A percentile compares a stretch with the other conserved stretches of the same genome.
Conservation (phyloP, 2,113 vertebrate genomes). For the Antennarius striatus region DNA sequence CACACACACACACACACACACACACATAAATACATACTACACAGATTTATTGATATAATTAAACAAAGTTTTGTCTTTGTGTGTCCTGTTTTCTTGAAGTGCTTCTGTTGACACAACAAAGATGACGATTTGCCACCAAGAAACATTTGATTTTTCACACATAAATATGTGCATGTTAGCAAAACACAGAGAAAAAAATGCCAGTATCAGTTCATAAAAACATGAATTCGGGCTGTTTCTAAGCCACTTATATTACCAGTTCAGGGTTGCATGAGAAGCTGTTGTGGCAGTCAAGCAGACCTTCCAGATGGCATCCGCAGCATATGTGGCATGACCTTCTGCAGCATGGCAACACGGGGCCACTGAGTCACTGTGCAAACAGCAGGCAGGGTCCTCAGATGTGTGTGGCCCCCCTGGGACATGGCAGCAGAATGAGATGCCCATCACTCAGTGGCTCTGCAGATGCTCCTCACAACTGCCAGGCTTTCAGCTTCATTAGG, state of each 20-base stretch:
- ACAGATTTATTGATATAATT: too few relatives aligned
- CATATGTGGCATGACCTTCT: conserved; percentile 81
- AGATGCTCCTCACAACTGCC: conserved; percentile 85
- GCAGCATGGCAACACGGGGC: conserved; percentile 77
- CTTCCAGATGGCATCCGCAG: conserved; percentile 71
- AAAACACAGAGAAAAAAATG: background rate
- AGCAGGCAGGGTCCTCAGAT: conserved; percentile 81
- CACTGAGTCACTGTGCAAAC: conserved; percentile 65
- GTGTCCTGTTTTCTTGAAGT: too few relatives aligned
- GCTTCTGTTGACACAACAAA: too few relatives aligned
- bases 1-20: too few relatives aligned
- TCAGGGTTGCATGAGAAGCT: conserved; percentile 29
- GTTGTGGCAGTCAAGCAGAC: conserved; percentile 47
- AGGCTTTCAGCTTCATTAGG: conserved; percentile 89
- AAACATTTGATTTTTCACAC: background rate
- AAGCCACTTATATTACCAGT: conserved; percentile 40
- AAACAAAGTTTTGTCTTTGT: too few relatives aligned
- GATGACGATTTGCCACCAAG: too few relatives aligned
- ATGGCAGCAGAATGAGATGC: conserved; percentile 85
- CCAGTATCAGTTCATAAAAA: conserved; percentile 2
- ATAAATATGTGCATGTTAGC: conserved; percentile 15
- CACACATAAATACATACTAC: too few relatives aligned
- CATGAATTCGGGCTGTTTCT: conserved; percentile 16
- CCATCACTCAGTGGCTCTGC: conserved; percentile 88
- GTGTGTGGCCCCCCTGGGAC: conserved; percentile 80